Percentiles rank a stretch among this genome's conserved stretches.
Conservation (phyloP, 2,888 invertebrate genomes). For the Dryocosmus kuriphilus region DNA sequence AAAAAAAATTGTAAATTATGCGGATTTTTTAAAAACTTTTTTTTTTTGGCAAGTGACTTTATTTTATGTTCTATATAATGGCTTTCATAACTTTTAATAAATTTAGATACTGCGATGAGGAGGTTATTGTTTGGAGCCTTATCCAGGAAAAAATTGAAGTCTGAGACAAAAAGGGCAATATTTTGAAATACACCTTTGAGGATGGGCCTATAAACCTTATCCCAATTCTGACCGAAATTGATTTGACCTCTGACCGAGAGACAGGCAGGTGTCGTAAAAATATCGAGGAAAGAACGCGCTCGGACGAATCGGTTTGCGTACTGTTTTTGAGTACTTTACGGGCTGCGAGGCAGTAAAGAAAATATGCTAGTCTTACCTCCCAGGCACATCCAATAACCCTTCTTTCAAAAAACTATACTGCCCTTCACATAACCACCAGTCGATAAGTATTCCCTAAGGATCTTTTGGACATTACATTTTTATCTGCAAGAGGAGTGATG, state of each 20-base stretch:
- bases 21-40: too few species aligned
- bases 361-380: slow-evolving; percentile 14
- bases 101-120: too few species aligned
- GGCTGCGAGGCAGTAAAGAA: slow-evolving; percentile 38
- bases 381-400: slow-evolving; percentile 34
- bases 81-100: too few species aligned
- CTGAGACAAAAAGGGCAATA: not conserved
- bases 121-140: not conserved
- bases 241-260: slow-evolving; percentile 69
- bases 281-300: slow-evolving; percentile 55
- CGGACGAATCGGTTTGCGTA: slow-evolving; percentile 56
- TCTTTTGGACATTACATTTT: not conserved
- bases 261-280: slow-evolving; percentile 61
- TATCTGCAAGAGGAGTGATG: not conserved
- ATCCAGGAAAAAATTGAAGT: not conserved
- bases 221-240: slow-evolving; percentile 72
- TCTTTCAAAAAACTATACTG: slow-evolving; percentile 34
- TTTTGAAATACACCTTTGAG: slow-evolving; percentile 11
- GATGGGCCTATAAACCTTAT: slow-evolving; percentile 68
- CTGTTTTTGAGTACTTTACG: slow-evolving; percentile 44
- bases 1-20: not conserved
- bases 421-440: slow-evolving; percentile 19
- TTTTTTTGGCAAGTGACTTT: too few species aligned
- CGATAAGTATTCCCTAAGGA: slow-evolving; percentile 12
- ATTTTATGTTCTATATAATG: too few species aligned